Base-by-base conservation (phyloP, 2,113 vertebrate genomes). In the Cochlearius cochlearius region DNA sequence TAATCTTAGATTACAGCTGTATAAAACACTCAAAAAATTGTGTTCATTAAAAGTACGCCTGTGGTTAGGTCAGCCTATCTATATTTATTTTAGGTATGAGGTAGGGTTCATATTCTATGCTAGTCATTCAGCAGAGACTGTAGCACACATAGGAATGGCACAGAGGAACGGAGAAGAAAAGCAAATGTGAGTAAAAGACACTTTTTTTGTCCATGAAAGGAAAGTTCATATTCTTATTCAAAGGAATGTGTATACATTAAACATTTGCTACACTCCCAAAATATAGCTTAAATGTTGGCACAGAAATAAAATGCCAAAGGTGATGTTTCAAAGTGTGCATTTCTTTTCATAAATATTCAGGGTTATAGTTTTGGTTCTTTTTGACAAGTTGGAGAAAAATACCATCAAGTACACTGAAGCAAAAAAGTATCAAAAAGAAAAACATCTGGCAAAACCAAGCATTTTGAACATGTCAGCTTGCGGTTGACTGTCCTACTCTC, bases 301-400 rank as follows among this genome's bases (percentile, higher is more conserved):
- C 30, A 89, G 62, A 97, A 89, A 39, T 49, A 72, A 97, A 96
- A 94, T 89, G 66, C 53, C 93, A 98, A 95, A 97, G 71, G 52
- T 76, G 87, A 71, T 72, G 62, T 67, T 97, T 96, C 69, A 58
- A 79, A 95, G 55, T 17, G 8, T 59, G 11, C 45, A 66, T 92
- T 96, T 92, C 12, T 92, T 95, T 95, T 83, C 63, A 96, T 90
- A 96, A 96, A 96, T 96, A 96, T 90, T 86, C 68, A 94, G 22
- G 25, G 6, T 47, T 84, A 59, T 22, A 68, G 11, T 75, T 90
- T 91, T 39, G 3, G 4, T 91, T 73, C 18, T 83, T 96, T 92
- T 95, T 86, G 78, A 67, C 38, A 68, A 88, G 30, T 74, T 94
- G 27, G 60, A 90, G 55, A 73, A 94, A 97, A 98, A 86, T 67